Evolutionary conservation across 2,113 vertebrate species (phyloP), one percentile per base, ranked within the genome.

Genomic region (Dipodomys stephensi): DNA sequence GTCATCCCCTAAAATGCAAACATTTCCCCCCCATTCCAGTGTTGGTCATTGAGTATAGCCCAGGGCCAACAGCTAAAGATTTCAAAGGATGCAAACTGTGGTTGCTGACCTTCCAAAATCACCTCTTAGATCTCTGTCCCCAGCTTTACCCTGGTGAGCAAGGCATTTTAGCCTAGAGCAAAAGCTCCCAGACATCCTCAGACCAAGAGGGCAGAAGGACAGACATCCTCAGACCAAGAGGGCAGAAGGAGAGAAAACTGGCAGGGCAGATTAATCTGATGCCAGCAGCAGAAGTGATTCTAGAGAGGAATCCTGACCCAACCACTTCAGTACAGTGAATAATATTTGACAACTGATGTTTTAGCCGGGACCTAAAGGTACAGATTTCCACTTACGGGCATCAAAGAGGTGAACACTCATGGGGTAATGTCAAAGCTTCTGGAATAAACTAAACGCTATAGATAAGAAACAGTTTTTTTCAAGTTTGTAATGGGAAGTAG

Each of bases 381-480:
- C 44, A 5, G 0, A 35, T 77, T 91, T 89, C 73, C 77, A 92
- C 69, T 96, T 91, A 77, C 20, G 6, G 32, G 49, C 69, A 78
- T 88, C 83, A 94, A 46, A 44, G 23, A 93, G n/a, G 78, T 88
- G 49, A 93, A 35, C 35, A 32, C 80, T 93, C 46, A 46, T 53
- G 35, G 64, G 46, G 68, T 46, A 46, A 77, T 49, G 46, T 20
- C 39, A 65, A 32, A 19, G 32, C 3, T 72, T 87, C 15, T 2
- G 6, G 19, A 81, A 83, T 84, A 68, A 87, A 74, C 87, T 90
- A 78, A 94, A 95, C 88, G 73, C 74, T 85, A 35, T 30, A 80
- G 30, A 76, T n/a, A 23, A 27, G 32, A 96, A 82, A 16, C 71
- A 65, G 28, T 23, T 71, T 84, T 39, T 68, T 39, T 84, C 57